Conservation (phyloP, 2,113 vertebrate species). For the Holacanthus passer region DNA sequence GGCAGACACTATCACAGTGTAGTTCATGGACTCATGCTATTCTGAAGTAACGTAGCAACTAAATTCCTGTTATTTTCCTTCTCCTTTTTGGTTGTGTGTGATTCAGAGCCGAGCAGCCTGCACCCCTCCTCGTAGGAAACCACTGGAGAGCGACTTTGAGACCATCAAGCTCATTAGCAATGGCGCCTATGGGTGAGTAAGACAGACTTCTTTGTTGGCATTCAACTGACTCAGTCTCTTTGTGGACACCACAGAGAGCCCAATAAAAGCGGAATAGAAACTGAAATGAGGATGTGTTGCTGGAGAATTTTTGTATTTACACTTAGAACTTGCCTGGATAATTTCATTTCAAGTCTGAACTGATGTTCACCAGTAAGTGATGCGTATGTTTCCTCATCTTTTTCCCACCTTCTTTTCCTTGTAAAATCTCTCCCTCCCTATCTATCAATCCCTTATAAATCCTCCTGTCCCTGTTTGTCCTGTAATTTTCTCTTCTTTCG, state of each 20-base stretch:
- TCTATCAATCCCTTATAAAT: neutral
- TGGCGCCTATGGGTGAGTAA: conserved; percentile 93
- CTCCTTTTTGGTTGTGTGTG: conserved; percentile 20
- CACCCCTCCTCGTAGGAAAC: conserved; percentile 87
- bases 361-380: conserved; percentile 8
- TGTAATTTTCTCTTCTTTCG: neutral
- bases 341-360: conserved; percentile 23
- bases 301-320: conserved; percentile 29
- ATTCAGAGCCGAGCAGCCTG: conserved; percentile 80
- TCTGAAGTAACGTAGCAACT: neutral
- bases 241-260: conserved; percentile 23
- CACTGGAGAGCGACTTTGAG: conserved; percentile 93
- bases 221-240: conserved; percentile 35
- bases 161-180: conserved; percentile 97
- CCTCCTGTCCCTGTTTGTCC: no score
- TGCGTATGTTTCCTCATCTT: neutral
- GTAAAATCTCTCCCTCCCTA: neutral
- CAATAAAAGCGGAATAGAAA: conserved; percentile 47
- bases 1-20: conserved; percentile 12
- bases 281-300: conserved; percentile 34
- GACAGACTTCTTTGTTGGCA: conserved; percentile 37
- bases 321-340: conserved; percentile 6
- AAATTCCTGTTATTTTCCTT: conserved; percentile 28
- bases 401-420: neutral
- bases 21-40: conserved; percentile 11